Evolutionary conservation across 37 sponge, comb jelly and placozoan species (phyloP).

Genomic region (Ianthella basta): DNA sequence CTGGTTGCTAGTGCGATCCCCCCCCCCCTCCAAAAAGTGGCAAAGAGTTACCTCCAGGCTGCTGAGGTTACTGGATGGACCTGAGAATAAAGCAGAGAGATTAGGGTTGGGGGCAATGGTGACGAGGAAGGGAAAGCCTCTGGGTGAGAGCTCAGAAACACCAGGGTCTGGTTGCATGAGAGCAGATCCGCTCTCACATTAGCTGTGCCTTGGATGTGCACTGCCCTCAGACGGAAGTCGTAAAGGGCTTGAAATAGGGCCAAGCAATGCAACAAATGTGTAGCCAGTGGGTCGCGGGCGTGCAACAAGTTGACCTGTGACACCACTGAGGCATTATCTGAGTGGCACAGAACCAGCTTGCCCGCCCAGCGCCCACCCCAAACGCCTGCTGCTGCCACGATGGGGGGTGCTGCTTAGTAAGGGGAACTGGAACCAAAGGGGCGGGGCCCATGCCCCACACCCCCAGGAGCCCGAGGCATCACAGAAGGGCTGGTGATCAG

Average conservation of each 20-base stretch:
- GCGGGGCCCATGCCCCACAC: conserved; percentile 47
- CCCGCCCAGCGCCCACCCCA: conserved; percentile 50
- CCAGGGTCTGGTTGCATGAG: conserved; percentile 33
- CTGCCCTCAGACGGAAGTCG: conserved; percentile 17
- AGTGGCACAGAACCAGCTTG: background rate
- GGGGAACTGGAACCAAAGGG: conserved; percentile 49
- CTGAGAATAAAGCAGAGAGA: background rate
- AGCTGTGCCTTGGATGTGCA: conserved; percentile 44
- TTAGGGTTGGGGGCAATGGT: conserved; percentile 26
- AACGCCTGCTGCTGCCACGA: conserved; percentile 24
- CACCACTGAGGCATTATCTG: conserved; percentile 51
- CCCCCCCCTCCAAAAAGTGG: background rate
- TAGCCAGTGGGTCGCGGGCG: conserved; percentile 9
- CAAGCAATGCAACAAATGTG: conserved; percentile 54
- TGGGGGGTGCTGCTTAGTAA: conserved; percentile 24
- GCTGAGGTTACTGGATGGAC: conserved; percentile 36
- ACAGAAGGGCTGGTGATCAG: background rate
- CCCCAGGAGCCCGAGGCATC: conserved; percentile 64
- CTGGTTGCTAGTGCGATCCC: conserved; percentile 42
- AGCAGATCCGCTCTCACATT: conserved; percentile 50
- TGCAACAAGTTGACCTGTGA: conserved; percentile 18
- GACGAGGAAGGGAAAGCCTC: background rate
- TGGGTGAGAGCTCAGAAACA: conserved; percentile 1
- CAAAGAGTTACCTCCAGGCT: conserved; percentile 44
- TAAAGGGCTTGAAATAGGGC: conserved; percentile 41